A percentile compares a stretch with the other conserved stretches of the same genome.
phyloP scores from a whole-genome alignment of 2,888 invertebrate species.

The Dasypogon diadema region DNA sequence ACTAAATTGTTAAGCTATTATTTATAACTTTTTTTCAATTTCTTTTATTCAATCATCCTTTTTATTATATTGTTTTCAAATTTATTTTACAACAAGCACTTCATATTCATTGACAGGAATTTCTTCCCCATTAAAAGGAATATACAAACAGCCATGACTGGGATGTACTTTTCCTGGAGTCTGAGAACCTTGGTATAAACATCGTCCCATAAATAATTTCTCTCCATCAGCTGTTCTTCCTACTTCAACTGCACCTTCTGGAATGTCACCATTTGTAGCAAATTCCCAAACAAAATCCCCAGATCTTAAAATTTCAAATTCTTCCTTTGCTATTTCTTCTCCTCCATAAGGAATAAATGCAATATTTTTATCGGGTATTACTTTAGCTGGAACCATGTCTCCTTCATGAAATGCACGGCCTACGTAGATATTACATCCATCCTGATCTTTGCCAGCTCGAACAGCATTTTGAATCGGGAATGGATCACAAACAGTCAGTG shows the following conservation, averaged over 20 bases:
- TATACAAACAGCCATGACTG: constrained; percentile 69
- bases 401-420: constrained; percentile 78
- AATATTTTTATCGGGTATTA: constrained; percentile 73
- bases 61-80: background rate
- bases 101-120: constrained; percentile 68
- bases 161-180: constrained; percentile 78
- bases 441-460: constrained; percentile 76
- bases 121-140: constrained; percentile 69
- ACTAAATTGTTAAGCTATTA: too few species aligned
- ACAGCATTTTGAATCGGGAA: constrained; percentile 66
- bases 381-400: constrained; percentile 74
- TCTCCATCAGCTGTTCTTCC: constrained; percentile 77
- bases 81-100: constrained; percentile 62
- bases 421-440: constrained; percentile 80
- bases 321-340: constrained; percentile 74
- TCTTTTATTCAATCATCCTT: background rate
- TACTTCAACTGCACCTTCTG: constrained; percentile 75
- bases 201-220: constrained; percentile 77
- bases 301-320: constrained; percentile 76
- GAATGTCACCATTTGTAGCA: constrained; percentile 73
- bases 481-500: background rate
- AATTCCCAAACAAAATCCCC: constrained; percentile 77
- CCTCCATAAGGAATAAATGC: constrained; percentile 76
- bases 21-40: too few species aligned
- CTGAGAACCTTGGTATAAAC: constrained; percentile 75